These are phyloP conservation scores for Colletes latitarsis DNA, from an alignment of 1,140 invertebrate species.

Conservation along the genomic window DNA sequence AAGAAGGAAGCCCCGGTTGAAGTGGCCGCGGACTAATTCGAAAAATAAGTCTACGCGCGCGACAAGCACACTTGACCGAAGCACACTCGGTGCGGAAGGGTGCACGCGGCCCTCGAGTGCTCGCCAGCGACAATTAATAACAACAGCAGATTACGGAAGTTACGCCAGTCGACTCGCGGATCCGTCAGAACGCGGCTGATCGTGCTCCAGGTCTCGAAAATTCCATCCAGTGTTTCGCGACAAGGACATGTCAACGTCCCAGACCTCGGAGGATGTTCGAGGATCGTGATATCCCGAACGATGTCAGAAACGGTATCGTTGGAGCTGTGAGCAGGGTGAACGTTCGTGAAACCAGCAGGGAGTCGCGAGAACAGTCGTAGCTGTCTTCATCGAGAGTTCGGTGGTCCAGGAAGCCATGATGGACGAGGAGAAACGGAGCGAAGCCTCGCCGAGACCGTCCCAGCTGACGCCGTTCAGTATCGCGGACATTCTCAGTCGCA, in stretches of 20 bases:
- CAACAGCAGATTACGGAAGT: slow-evolving; percentile 37
- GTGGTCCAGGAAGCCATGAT: slow-evolving; percentile 20
- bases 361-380: too few species aligned
- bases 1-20: slow-evolving; percentile 51
- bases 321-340: not conserved
- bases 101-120: slow-evolving; percentile 48
- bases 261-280: too few species aligned
- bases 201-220: not conserved
- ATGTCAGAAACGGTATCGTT: not conserved
- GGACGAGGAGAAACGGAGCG: slow-evolving; percentile 64
- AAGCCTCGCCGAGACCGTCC: slow-evolving; percentile 71
- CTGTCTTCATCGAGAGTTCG: not conserved
- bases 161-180: slow-evolving; percentile 17
- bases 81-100: slow-evolving; percentile 76
- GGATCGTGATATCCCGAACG: too few species aligned
- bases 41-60: slow-evolving; percentile 73
- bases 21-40: slow-evolving; percentile 75
- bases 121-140: slow-evolving; percentile 64
- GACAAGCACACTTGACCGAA: slow-evolving; percentile 79
- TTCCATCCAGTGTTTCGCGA: too few species aligned
- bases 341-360: too few species aligned
- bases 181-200: slow-evolving; percentile 18
- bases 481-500: slow-evolving; percentile 77
- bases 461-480: slow-evolving; percentile 79
- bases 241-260: not conserved